Evolutionary conservation across 2,888 invertebrate genomes (phyloP), one percentile per base, ranked within the genome.

Genomic region (Ptychoptera albimana): DNA sequence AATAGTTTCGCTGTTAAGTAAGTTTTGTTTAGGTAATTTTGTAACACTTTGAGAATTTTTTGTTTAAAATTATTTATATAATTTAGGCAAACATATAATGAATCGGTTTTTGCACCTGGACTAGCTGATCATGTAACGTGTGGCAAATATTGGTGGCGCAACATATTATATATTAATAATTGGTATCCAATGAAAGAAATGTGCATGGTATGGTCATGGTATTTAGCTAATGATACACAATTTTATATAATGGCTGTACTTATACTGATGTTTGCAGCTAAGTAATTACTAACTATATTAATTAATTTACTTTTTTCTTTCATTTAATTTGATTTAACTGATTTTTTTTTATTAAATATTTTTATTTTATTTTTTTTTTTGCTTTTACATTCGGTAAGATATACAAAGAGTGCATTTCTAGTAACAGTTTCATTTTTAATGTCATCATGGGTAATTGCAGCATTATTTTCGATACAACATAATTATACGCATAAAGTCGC

Each of bases 141-240:
- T 57, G 75, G 75, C 43, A 70, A 72, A 50, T 83, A 71, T 60
- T 87, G 86, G 86, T 87, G 86, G 86, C 70, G 85, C 47, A 86
- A 87, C 56, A 70, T 80, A n/a, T 67, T 86, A 12, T 86, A 84
- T 59, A 79, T 86, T 55, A 85, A 86, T 61, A 86, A 84, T 56
- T 72, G 83, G 57, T 86, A 73, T 59, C 79, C 82, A 0, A 76
- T 79, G 57, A 68, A 70, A 16, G 82, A 84, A 57, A 80, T 82
- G 70, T 84, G 83, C 59, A 81, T 84, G 80, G 70, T 80, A 46
- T 84, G 83, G 83, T 79, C 80, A 39, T 84, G 83, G 83, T 84
- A 84, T 54, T 77, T 84, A 71, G 79, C 83, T 8, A 83, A 82
- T 54, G 83, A 83, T 56, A 82, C 80, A 47, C 82, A 83, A 60